Evolutionary conservation across 1,140 invertebrate species (phyloP), one percentile per base, ranked within the genome.

Genomic region (Lepidurus apus): DNA sequence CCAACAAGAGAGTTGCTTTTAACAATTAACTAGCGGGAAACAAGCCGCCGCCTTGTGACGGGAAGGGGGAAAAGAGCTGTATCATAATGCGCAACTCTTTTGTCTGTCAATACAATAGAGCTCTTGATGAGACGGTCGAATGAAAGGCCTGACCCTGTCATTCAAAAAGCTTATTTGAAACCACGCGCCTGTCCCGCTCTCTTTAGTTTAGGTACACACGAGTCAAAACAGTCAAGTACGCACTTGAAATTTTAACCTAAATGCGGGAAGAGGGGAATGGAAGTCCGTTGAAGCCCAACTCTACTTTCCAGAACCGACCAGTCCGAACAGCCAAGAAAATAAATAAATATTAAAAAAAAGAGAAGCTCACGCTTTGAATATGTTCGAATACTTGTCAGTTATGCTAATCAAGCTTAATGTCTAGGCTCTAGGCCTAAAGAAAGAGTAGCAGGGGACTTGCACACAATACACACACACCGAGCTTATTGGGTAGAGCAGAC

Each of bases 221-320:
- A 65, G 53, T 65, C 53, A 65, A 65, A 65, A 21, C 21, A 65
- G 53, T 65, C 53, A 65, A 65, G 53, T 65, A 65, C 13, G 53
- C 53, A 65, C 53, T 65, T 65, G 53, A 65, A 65, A 65, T 21
- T 21, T 13, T 13, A 65, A 13, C 53, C 21, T 65, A 21, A 21
- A 21, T 4, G 8, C 17, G 6, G 21, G 21, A 65, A 65, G 53
- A 65, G 4, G 13, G 53, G 9, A 13, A 65, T 0, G 6, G 6
- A 5, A 65, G 4, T 9, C 13, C 3, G 5, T 65, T 17, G 13
- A 13, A 7, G 53, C 17, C 7, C 34, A 34, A 34, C 34, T 34
- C 0, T 34, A 34, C 34, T 34, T 34, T 34, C 34, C 34, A 34
- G 4, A 34, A 34, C 34, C 34, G 34, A 34, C 34, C 34, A 34